These are phyloP conservation scores for Physeter macrocephalus DNA, from an alignment of 2,113 vertebrate genomes.

Conservation along the genomic window DNA sequence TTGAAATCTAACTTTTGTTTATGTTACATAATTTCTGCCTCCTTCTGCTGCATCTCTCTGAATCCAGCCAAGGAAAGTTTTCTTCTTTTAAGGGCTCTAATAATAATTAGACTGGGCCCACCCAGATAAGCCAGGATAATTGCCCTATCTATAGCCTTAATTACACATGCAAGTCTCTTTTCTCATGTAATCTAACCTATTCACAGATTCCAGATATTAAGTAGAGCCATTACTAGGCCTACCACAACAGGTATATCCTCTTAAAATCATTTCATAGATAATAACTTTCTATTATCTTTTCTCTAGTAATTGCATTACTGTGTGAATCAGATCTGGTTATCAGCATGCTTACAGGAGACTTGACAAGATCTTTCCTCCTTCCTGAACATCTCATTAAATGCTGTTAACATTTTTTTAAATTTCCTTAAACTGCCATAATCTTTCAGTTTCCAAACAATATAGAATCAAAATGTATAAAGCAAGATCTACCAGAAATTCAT, in stretches of 20 bases:
- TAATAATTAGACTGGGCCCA: neutral
- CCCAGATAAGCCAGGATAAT: neutral
- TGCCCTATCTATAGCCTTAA: neutral
- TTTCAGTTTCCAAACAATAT: neutral
- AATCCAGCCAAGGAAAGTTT: neutral
- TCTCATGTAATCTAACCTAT: neutral
- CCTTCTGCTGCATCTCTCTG: neutral
- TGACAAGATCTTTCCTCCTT: neutral
- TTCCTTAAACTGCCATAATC: neutral
- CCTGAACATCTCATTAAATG: neutral
- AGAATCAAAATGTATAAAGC: neutral
- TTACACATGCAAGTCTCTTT: neutral
- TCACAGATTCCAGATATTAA: neutral
- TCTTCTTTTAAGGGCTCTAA: neutral
- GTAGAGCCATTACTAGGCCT: neutral
- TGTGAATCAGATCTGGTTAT: neutral
- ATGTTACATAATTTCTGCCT: neutral
- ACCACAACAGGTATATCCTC: neutral
- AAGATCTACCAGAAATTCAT: neutral
- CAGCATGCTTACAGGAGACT: neutral
- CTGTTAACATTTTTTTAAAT: neutral
- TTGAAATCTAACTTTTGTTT: neutral
- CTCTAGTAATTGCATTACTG: neutral
- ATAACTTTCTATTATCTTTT: neutral
- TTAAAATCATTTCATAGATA: neutral